Base-by-base conservation (phyloP, 1,140 invertebrate genomes). In the Papilio xuthus region DNA sequence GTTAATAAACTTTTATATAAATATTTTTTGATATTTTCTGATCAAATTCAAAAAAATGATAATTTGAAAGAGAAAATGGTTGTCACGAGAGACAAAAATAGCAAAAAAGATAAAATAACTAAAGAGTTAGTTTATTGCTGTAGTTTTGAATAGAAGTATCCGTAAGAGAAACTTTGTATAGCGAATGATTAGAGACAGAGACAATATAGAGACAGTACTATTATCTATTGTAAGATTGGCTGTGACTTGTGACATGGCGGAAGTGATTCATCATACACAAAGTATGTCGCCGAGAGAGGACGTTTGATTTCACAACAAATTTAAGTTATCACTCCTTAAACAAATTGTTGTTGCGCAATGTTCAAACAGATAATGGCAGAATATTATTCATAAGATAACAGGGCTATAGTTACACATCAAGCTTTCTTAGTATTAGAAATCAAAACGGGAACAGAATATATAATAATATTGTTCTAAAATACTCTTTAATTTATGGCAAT, bases 281-380 rank as follows among this genome's bases (percentile, higher is more conserved):
- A 67, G 60, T 67, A 67, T 67, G 60, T 67, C 60, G 60, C 13
- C 60, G 53, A 2, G 60, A 63, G 60, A 67, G 60, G 60, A 67
- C 60, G 60, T 67, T 67, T 28, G 60, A 67, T 67, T 67, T 67
- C 60, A 67, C 60, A 67, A 67, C 60, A 67, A 67, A 67, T 67
- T 67, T 67, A 67, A 67, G 60, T 67, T 67, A 67, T 67, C 60
- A 28, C 26, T 67, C 60, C 60, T 67, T 67, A 67, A 67, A 67
- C 60, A 67, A 67, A 67, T 67, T 67, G 60, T 67, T 28, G 23
- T 67, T 67, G 60, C 60, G 13, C 26, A 67, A 67, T 67, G 60
- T 67, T 67, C 60, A 32, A 67, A 13, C 26, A 67, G 60, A 67
- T 67, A 67, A 67, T 67, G 26, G 26, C 23, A 67, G 60, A 67